Conservation (phyloP, 2,888 invertebrate genomes). For the Drosophila pseudotakahashii region DNA sequence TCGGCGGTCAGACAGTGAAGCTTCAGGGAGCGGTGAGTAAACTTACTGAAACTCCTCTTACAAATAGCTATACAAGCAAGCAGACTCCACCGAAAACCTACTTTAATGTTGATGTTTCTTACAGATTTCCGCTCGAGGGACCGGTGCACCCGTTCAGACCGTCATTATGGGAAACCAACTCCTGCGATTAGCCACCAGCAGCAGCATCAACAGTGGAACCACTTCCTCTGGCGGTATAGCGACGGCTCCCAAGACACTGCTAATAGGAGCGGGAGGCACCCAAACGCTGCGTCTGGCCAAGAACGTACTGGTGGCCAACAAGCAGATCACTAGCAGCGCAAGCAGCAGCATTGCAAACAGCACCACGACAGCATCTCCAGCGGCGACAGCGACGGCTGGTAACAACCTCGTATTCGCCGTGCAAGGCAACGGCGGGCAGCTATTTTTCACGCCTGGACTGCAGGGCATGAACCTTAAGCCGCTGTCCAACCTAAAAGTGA, state of each 20-base stretch:
- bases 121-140: constrained; percentile 58
- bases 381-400: constrained; percentile 50
- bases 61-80: too few species aligned
- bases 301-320: constrained; percentile 60
- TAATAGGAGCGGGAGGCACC: constrained; percentile 75
- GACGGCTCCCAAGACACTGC: constrained; percentile 76
- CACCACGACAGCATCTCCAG: constrained; percentile 52
- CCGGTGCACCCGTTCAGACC: constrained; percentile 78
- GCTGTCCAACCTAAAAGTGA: constrained; percentile 87
- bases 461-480: constrained; percentile 88
- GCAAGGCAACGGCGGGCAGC: constrained; percentile 86
- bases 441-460: constrained; percentile 87
- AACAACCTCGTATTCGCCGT: constrained; percentile 86
- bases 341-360: constrained; percentile 37
- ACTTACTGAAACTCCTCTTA: too few species aligned
- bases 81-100: too few species aligned
- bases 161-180: constrained; percentile 84
- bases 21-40: constrained; percentile 81
- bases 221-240: constrained; percentile 44
- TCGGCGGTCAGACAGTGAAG: constrained; percentile 83
- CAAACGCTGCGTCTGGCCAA: constrained; percentile 81
- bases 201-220: constrained; percentile 31
- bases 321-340: constrained; percentile 17
- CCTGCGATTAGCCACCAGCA: constrained; percentile 71
- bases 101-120: neutral